Conservation (phyloP, 2,113 vertebrate genomes). For the Poeciliopsis occidentalis region DNA sequence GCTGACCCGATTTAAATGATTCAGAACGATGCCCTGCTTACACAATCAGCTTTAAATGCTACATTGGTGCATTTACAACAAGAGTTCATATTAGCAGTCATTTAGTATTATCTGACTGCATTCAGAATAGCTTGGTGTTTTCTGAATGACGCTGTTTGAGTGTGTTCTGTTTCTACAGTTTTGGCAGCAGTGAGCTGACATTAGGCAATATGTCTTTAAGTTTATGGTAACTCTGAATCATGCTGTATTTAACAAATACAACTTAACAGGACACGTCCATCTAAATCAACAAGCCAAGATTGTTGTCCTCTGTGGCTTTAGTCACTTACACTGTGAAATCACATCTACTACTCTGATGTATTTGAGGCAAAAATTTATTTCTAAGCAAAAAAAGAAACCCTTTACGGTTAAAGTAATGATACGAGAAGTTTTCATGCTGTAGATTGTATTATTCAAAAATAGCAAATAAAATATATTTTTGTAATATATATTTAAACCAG, state of each 20-base stretch:
- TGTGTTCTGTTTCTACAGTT: constrained; percentile 23
- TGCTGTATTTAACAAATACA: no score
- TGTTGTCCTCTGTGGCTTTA: not conserved
- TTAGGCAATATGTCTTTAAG: no score
- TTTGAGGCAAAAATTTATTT: constrained; percentile 12
- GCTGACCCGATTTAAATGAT: constrained; percentile 8
- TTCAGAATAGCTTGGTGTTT: constrained; percentile 18
- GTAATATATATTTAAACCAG: not conserved
- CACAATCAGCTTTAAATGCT: constrained; percentile 11
- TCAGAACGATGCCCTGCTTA: constrained; percentile 20
- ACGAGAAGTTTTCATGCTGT: constrained; percentile 27
- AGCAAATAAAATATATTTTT: not conserved
- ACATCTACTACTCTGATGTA: constrained; percentile 8
- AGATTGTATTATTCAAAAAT: not conserved
- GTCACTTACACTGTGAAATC: constrained; percentile 25
- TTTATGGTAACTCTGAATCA: no score
- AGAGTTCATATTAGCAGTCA: not conserved
- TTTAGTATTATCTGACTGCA: constrained; percentile 22
- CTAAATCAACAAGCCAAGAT: not conserved
- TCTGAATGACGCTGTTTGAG: constrained; percentile 24
- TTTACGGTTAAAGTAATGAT: constrained; percentile 23
- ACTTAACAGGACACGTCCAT: no score
- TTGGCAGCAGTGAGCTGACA: constrained; percentile 1
- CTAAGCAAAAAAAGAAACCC: constrained; percentile 13
- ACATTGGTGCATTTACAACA: not conserved